phyloP scores from a whole-genome alignment of 1,140 invertebrate species.

The Lepidotrigona ventralis region DNA sequence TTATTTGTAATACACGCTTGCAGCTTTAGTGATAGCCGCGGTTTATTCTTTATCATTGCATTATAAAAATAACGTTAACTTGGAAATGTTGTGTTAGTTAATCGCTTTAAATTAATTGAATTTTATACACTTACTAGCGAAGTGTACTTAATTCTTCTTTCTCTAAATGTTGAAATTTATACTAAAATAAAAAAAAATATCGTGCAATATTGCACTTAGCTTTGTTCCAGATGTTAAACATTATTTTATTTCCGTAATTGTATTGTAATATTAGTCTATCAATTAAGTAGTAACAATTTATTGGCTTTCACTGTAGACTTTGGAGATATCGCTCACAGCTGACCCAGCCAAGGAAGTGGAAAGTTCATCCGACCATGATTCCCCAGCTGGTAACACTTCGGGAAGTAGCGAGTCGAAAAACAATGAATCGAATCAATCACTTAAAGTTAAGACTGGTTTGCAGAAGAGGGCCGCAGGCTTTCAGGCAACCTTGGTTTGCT shows the following conservation, averaged over 20 bases:
- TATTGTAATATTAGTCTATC: neutral
- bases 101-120: neutral
- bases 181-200: neutral
- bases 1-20: slow-evolving; percentile 10
- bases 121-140: neutral
- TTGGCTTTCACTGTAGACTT: slow-evolving; percentile 81
- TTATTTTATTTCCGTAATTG: neutral
- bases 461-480: slow-evolving; percentile 93
- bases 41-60: neutral
- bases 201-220: neutral
- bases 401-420: slow-evolving; percentile 79
- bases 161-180: neutral
- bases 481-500: slow-evolving; percentile 96
- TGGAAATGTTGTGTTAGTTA: neutral
- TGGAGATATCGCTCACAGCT: slow-evolving; percentile 94
- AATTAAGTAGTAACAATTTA: neutral
- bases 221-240: neutral
- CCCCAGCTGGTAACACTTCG: slow-evolving; percentile 83
- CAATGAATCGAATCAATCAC: slow-evolving; percentile 79
- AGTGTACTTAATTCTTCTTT: neutral
- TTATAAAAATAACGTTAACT: neutral
- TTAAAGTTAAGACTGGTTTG: slow-evolving; percentile 88
- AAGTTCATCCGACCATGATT: slow-evolving; percentile 88
- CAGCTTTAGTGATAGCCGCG: neutral
- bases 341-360: slow-evolving; percentile 90